Base-by-base conservation (phyloP, 2,113 vertebrate species). In the Geothlypis trichas region DNA sequence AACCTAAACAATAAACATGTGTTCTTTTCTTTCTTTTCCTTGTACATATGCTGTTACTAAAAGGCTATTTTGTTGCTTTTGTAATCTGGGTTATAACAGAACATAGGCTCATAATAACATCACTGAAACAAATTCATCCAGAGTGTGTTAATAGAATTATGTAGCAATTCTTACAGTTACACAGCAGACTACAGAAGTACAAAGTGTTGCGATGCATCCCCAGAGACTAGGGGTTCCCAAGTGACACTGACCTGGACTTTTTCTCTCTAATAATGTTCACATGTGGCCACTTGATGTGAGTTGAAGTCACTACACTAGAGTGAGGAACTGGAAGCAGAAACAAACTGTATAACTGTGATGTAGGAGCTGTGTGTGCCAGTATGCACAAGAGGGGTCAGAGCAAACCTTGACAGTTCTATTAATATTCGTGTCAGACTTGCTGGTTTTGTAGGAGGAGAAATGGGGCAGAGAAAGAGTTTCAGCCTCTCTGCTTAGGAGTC, bases 211-310 rank as follows among this genome's bases (percentile, higher is more conserved):
- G 8, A 3, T 37, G 17, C 30, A 16, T 35, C 23, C 33, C 19
- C 21, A 24, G 44, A 52, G 30, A 3, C 69, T 44, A 16, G 18
- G 23, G 39, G 10, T 39, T 75, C 30, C 23, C 6, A 13, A 12
- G 15, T 26, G 14, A 19, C 14, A 3, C 46, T 59, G 5, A 15
- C 5, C 20, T 68, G 7, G 49, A 13, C 51, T 55, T 54, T 47
- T 80, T 52, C 59, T 57, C 52, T 62, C 22, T 72, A 13, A 24
- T 39, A 26, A 30, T n/a, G 20, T 37, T 24, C 11, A 10, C 47
- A 3, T 9, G 35, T 79, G 42, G 33, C 35, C 54, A 18, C 1
- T 2, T 67, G 22, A 1, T n/a, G 11, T 0, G 9, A 8, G 24
- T 18, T 44, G 54, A 69, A 51, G 65, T 67, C 41, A 20, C 11